Percentiles rank a stretch among this genome's conserved stretches.
phyloP scores from a whole-genome alignment of 2,888 invertebrate genomes.

The Cephalotes varians region DNA sequence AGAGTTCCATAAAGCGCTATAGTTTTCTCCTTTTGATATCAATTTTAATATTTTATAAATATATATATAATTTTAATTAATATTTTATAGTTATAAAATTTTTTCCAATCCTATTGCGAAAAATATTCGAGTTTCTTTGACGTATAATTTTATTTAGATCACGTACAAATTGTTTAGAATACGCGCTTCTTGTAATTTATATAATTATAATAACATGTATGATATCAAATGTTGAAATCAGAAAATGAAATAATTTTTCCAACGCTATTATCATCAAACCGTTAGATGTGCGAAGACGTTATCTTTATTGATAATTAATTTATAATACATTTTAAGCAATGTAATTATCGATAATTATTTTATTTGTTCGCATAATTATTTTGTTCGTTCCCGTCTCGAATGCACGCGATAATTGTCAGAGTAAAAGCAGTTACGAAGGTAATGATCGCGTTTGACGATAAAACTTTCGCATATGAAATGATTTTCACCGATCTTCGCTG shows the following conservation, averaged over 20 bases:
- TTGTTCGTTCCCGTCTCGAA: background rate
- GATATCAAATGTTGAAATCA: background rate
- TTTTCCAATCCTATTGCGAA: background rate
- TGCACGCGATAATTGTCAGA: background rate
- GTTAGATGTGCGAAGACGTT: background rate
- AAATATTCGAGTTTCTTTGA: background rate
- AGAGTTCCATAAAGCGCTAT: background rate
- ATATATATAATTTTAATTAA: too few species aligned
- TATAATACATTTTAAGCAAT: background rate
- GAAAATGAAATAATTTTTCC: background rate
- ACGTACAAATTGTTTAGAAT: background rate
- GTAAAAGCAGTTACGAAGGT: background rate
- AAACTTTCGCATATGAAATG: conserved; percentile 26
- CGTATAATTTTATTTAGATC: conserved; percentile 4
- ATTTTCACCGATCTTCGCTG: background rate
- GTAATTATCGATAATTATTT: background rate
- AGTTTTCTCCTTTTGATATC: background rate
- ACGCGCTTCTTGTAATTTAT: background rate
- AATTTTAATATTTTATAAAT: background rate
- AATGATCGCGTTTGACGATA: background rate
- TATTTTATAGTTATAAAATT: background rate
- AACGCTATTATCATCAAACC: background rate
- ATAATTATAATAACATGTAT: background rate
- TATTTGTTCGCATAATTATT: background rate
- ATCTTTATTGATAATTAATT: background rate